Evolutionary conservation across 2,888 invertebrate species (phyloP), one percentile per base, ranked within the genome.

Genomic region (Chouioia cunea): DNA sequence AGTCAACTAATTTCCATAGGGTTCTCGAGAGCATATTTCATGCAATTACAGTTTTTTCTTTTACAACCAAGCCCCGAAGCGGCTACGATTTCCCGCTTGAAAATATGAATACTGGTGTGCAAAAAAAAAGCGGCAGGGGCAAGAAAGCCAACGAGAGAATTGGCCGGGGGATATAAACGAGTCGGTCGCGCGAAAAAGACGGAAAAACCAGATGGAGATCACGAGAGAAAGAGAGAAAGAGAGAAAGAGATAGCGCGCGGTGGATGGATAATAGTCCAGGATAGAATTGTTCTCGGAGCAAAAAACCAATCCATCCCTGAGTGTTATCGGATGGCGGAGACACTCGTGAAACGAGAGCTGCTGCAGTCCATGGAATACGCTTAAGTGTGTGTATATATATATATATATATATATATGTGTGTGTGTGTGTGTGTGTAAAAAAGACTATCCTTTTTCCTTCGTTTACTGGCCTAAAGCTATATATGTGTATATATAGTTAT

Each of bases 11-110:
- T 56, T 56, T 52, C 18, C 57, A 59, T 27, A 4, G 27, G 27
- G 27, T 27, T 27, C 6, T 27, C 23, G 43, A 47, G 75, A 77
- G 77, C 79, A 79, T 80, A 78, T 79, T 81, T 82, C 77, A 82
- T 78, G 78, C 83, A 83, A 83, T 83, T 83, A 83, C 77, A 77
- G 76, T 82, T 82, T 83, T 83, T 82, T 78, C 6, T 27, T 27
- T 27, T 27, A 4, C 6, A 6, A 4, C 77, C 59, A 68, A 74
- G 65, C 47, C n/a, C 64, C 73, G 75, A 71, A 71, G 60, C 73
- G 77, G 76, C 75, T 76, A 69, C 70, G 66, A 56, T 43, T 6
- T 27, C 48, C n/a, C 47, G 46, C 48, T 75, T 76, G 79, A 79
- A 80, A 82, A 82, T 80, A 79, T 79, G 65, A 71, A 57, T 62